Base-by-base conservation (phyloP, 2,888 invertebrate species). In the Gymnocheta viridis region DNA sequence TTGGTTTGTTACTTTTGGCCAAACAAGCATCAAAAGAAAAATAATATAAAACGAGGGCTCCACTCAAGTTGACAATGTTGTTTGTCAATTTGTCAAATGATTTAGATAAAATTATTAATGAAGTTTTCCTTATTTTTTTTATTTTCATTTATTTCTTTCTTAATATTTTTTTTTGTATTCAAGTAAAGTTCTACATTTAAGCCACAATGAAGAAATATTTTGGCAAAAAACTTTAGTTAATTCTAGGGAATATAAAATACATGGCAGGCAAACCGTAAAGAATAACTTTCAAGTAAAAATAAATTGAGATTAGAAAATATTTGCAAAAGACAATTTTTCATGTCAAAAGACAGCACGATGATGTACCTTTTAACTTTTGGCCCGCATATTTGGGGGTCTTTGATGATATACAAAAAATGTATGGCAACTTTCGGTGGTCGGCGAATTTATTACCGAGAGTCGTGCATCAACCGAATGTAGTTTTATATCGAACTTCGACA, bases 21-120 rank as follows among this genome's bases (percentile, higher is more conserved):
- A 5, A 70, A 12, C 9, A 76, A 22, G 12, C 22, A 24, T 2
- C 19, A 38, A 51, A 38, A 51, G 24, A n/a, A 22, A 22, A 12
- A 60, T 9, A n/a, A 38, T 27, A 47, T 5, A 19, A 60, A 56
- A 77, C 49, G 4, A 77, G 35, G 27, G 19, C 47, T 67, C 29
- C 19, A 69, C 27, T 69, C n/a, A 19, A 67, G 79, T 79, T 73
- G 64, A 74, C 82, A 83, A 64, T 62, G 70, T 70, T 72, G 76
- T 77, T 84, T 77, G 77, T 77, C 80, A 80, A 77, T 84, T 84
- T 84, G 80, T 84, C 84, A 84, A 84, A 84, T 84, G 80, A 84
- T 77, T 84, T 84, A 73, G 56, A 66, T 47, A 77, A 84, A 81
- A 81, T 84, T 81, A 77, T 81, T 81, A 84, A 81, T 84, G 80